phyloP scores from a whole-genome alignment of 1,140 invertebrate genomes.

The Saccostrea glomerata region DNA sequence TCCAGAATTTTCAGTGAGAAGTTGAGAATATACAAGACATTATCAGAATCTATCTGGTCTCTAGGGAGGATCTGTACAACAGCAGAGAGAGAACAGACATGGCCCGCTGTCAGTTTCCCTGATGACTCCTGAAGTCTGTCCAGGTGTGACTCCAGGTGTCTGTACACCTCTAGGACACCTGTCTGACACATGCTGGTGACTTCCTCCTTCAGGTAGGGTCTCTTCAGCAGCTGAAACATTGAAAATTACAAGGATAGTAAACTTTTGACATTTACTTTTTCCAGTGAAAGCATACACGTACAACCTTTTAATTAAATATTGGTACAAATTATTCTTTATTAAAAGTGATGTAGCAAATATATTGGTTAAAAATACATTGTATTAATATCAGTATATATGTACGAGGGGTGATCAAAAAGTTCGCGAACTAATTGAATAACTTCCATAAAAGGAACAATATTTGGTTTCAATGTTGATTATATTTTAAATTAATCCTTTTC shows the following conservation, averaged over 20 bases:
- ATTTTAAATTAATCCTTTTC: too few species aligned
- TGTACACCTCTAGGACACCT: neutral
- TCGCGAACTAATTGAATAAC: too few species aligned
- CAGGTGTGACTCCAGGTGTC: neutral
- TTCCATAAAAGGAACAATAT: too few species aligned
- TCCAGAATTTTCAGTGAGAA: constrained; percentile 7
- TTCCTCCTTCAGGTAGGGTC: neutral
- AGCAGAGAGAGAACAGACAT: neutral
- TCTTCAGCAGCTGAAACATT: neutral
- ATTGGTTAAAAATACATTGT: too few species aligned
- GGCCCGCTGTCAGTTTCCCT: neutral
- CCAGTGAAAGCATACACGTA: neutral
- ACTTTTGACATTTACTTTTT: neutral
- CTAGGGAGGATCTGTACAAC: neutral
- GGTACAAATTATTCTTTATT: too few species aligned
- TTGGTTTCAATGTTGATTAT: too few species aligned
- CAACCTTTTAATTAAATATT: neutral
- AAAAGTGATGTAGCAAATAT: too few species aligned
- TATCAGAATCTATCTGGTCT: neutral
- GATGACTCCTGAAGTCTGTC: neutral
- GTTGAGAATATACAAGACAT: neutral
- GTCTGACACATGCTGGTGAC: neutral
- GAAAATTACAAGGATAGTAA: neutral
- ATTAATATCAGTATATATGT: too few species aligned
- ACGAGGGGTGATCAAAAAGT: too few species aligned